Evolutionary conservation across 2,888 invertebrate genomes (phyloP).

Genomic region (Hypolimnas misippus): DNA sequence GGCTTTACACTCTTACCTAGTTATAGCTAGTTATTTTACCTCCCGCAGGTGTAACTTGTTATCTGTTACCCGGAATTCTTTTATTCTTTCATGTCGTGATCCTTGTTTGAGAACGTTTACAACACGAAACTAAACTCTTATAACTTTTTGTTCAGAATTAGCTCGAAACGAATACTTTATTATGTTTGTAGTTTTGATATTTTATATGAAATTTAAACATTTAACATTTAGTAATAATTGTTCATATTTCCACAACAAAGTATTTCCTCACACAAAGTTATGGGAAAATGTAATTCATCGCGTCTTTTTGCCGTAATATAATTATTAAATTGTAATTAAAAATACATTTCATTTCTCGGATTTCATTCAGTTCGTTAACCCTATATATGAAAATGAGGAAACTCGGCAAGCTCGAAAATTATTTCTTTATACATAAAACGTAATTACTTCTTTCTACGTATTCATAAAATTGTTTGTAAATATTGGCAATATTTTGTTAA

Average conservation of each 20-base stretch:
- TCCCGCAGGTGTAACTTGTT: conserved; percentile 78
- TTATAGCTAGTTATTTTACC: conserved; percentile 69
- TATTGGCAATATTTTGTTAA: neutral
- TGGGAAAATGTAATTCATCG: neutral
- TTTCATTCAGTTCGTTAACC: neutral
- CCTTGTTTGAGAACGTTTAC: conserved; percentile 56
- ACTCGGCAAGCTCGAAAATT: neutral
- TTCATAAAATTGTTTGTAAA: conserved; percentile 7
- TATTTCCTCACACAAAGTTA: neutral
- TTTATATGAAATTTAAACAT: neutral
- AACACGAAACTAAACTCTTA: conserved; percentile 55
- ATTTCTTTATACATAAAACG: conserved; percentile 2
- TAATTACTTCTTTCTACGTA: neutral
- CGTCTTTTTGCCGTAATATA: neutral
- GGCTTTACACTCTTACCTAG: conserved; percentile 73
- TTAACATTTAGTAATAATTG: neutral
- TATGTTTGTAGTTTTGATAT: neutral
- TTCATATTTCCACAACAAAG: no score
- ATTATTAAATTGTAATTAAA: conserved; percentile 2
- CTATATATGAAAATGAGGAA: conserved; percentile 3
- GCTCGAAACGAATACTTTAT: conserved; percentile 13
- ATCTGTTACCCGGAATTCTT: conserved; percentile 70
- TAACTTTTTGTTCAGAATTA: conserved; percentile 38
- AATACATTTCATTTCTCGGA: neutral
- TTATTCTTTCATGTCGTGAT: conserved; percentile 61